Base-by-base conservation (phyloP, 2,888 invertebrate species). In the Tetheella fluctuosa region DNA sequence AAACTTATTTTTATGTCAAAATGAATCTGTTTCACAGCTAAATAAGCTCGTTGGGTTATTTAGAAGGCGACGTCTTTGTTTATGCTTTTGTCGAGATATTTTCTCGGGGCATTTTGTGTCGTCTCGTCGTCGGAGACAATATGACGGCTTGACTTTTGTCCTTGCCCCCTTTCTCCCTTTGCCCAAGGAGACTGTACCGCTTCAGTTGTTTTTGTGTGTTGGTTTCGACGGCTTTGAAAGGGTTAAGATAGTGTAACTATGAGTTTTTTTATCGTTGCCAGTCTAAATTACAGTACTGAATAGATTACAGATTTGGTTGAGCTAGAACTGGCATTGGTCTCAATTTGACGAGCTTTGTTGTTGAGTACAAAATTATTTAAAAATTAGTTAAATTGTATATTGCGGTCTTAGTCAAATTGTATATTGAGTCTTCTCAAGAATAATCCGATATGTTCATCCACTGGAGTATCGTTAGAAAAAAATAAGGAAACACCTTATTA, bases 121-220 rank as follows among this genome's bases (percentile, higher is more conserved):
- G 68, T 70, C 62, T 65, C 59, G 17, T 58, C 62, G 25, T 58
- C 62, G 25, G 54, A 68, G 72, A 74, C 74, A 74, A 74, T 68
- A 65, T 68, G 62, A 64, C 65, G 64, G 60, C 71, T 71, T 67
- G 69, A 69, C 70, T 70, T 74, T 65, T 69, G 37, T 64, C 39
- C 39, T 42, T 54, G 34, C 55, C 57, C 59, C 61, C 57, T 63
- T 59, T 54, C 62, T 48, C 20, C n/a, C 48, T 48, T 48, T 48
- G 60, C 25, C 39, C 23, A 37, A 60, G 60, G 64, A 64, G 67
- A 60, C 17, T 6, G 37, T 68, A 62, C 61, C 65, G 56, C 58
- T 62, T 58, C 55, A 59, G 59, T 68, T 70, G 63, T 58, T 62
- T 66, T 72, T 68, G 61, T 57, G 61, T 57, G 59, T 52, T 61